phyloP scores from a whole-genome alignment of 2,113 vertebrate genomes.

The Pseudorhombus dupliciocellatus region DNA sequence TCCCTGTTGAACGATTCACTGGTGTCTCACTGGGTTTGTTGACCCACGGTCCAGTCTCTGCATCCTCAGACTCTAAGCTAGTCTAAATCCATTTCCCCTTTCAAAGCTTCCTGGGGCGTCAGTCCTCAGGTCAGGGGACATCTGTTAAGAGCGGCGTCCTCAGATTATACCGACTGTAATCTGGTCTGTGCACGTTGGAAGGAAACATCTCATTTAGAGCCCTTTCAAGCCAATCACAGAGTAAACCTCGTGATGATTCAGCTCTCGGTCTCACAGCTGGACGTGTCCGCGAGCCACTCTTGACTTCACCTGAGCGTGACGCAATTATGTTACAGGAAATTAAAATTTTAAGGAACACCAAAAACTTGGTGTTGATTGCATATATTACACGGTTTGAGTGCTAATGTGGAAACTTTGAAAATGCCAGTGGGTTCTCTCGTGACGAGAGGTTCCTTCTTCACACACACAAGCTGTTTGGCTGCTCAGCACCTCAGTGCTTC shows the following conservation, averaged over 20 bases:
- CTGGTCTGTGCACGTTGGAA: no score
- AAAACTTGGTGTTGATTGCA: slow-evolving; percentile 26
- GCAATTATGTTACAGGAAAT: slow-evolving; percentile 47
- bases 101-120: no score
- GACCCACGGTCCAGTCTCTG: background rate
- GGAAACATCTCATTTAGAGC: background rate
- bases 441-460: background rate
- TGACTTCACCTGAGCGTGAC: slow-evolving; percentile 43
- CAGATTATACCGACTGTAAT: no score
- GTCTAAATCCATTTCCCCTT: no score
- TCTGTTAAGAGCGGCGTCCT: no score
- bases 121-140: background rate
- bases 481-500: background rate
- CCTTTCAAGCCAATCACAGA: slow-evolving; percentile 5
- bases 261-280: slow-evolving; percentile 14
- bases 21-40: background rate
- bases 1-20: background rate
- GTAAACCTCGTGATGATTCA: slow-evolving; percentile 5
- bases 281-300: slow-evolving; percentile 38
- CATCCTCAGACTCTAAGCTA: background rate
- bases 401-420: slow-evolving; percentile 4
- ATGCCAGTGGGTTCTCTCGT: background rate
- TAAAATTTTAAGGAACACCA: slow-evolving; percentile 22
- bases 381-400: slow-evolving; percentile 4
- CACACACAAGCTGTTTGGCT: background rate